Evolutionary conservation across 2,888 invertebrate species (phyloP), one percentile per base, ranked within the genome.

Genomic region (Lysandra bellargus): DNA sequence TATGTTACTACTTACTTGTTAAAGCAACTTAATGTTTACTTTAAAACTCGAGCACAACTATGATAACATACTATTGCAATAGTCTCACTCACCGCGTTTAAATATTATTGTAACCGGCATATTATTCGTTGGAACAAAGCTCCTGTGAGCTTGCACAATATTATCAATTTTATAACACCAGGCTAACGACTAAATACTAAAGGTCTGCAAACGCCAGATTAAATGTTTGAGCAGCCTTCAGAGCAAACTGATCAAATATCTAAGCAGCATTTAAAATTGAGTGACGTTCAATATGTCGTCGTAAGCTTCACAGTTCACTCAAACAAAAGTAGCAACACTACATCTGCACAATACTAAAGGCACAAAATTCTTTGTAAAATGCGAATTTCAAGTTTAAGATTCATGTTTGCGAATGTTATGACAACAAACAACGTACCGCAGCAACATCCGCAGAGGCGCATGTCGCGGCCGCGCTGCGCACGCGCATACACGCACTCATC

Each of bases 391-490:
- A 64, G 64, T 64, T 64, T 64, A 64, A 64, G 64, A 6, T 30
- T 1, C 64, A 30, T 64, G 64, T 64, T 64, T 30, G 64, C 12
- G 23, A 64, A 64, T 64, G 64, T 64, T 64, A 64, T 64, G 64
- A 64, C 3, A 64, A 64, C 57, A 57, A 61, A 61, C 7, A 85
- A 92, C 92, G 89, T 89, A 94, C 94, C 94, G 83, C 93, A 88
- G 88, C 94, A 94, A 88, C 94, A 94, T 87, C 92, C 91, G 89
- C 94, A 94, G 85, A 94, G 91, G 87, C 94, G 94, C 94, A 94
- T 94, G 88, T 90, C 87, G 86, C 90, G 83, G 87, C 90, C 90
- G 89, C 88, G 89, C 83, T 85, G 86, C 83, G 88, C 87, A 87
- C 90, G 88, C 88, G 87, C 88, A 84, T 83, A 88, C 84, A 84